Evolutionary conservation across 1,140 invertebrate genomes (phyloP).

Genomic region (Cherax destructor): DNA sequence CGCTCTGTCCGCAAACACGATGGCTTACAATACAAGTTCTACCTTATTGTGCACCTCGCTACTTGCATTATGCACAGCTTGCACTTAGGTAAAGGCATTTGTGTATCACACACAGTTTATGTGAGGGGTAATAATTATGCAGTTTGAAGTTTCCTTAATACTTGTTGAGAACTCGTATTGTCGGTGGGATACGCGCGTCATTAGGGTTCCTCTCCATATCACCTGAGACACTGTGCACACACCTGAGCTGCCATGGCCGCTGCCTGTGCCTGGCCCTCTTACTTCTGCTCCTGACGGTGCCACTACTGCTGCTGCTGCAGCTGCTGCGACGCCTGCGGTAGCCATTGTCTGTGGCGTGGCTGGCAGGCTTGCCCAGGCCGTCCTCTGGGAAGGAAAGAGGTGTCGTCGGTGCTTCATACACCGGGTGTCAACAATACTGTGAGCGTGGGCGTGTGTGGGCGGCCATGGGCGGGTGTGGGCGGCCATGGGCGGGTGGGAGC

Average conservation of each 20-base stretch:
- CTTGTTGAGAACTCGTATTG: conserved; percentile 65
- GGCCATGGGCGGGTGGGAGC: conserved; percentile 27
- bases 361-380: conserved; percentile 6
- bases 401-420: conserved; percentile 66
- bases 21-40: conserved; percentile 45
- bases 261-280: conserved; percentile 7
- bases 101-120: conserved; percentile 67
- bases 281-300: not conserved
- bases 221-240: conserved; percentile 19
- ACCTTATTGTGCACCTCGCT: conserved; percentile 44
- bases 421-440: conserved; percentile 65
- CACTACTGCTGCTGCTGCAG: not conserved
- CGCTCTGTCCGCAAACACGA: conserved; percentile 16
- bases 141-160: conserved; percentile 63
- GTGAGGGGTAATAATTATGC: conserved; percentile 62
- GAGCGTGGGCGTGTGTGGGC: conserved; percentile 65
- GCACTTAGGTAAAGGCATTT: conserved; percentile 64
- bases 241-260: conserved; percentile 23
- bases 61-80: conserved; percentile 64
- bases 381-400: conserved; percentile 43
- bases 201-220: conserved; percentile 44
- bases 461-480: conserved; percentile 44
- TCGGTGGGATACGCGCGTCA: conserved; percentile 55
- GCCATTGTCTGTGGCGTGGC: not conserved
- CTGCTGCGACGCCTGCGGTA: not conserved